phyloP scores from a whole-genome alignment of 2,797 vertebrate species.

The Sebastes matsubarae region DNA sequence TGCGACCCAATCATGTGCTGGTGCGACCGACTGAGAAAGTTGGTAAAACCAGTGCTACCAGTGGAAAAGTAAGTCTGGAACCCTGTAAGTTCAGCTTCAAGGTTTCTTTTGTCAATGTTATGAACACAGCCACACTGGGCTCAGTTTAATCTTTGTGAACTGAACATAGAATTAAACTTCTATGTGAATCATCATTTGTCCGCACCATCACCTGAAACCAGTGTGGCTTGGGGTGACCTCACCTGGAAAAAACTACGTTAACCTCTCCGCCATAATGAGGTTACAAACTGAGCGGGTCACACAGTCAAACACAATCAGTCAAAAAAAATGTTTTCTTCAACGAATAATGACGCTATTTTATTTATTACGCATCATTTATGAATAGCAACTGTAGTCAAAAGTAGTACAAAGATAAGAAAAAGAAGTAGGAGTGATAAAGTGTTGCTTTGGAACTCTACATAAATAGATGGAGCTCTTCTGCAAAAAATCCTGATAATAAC shows the following conservation, averaged over 20 bases:
- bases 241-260: neutral
- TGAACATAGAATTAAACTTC: neutral
- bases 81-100: neutral
- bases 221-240: neutral
- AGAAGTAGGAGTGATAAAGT: slow-evolving; percentile 2
- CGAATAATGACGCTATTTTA: neutral
- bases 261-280: neutral
- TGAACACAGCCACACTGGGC: neutral
- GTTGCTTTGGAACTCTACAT: slow-evolving; percentile 2
- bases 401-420: neutral
- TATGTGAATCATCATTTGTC: neutral
- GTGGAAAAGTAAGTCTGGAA: neutral
- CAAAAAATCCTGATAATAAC: slow-evolving; percentile 39
- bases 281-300: neutral
- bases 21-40: neutral
- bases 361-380: neutral
- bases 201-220: neutral
- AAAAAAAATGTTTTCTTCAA: neutral
- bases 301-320: neutral
- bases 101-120: neutral
- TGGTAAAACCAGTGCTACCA: neutral
- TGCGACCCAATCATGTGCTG: neutral
- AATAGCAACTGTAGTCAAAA: neutral
- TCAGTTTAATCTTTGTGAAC: neutral
- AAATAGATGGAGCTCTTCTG: slow-evolving; percentile 29